phyloP scores from a whole-genome alignment of 2,888 invertebrate genomes.

The Heliconius sara region DNA sequence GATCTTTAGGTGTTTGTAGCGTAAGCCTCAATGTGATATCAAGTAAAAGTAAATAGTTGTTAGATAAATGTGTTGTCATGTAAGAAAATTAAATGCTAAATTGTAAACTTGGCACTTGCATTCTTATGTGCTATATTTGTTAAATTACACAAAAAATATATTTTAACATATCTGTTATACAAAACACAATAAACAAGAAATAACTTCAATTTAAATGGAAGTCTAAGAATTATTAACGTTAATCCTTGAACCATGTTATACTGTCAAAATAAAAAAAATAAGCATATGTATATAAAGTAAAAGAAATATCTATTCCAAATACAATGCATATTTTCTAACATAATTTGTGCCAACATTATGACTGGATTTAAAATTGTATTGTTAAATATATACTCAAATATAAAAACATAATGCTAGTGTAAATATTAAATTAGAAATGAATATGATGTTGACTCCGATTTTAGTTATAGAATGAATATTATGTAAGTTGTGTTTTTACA shows the following conservation, averaged over 20 bases:
- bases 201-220: neutral
- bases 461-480: slow-evolving; percentile 63
- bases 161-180: neutral
- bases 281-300: neutral
- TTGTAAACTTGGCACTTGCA: slow-evolving; percentile 8
- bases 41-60: slow-evolving; percentile 54
- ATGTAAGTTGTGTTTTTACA: slow-evolving; percentile 78
- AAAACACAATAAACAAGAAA: neutral
- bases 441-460: slow-evolving; percentile 55
- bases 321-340: slow-evolving; percentile 29
- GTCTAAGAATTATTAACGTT: neutral
- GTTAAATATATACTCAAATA: slow-evolving; percentile 39
- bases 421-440: slow-evolving; percentile 22
- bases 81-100: slow-evolving; percentile 12
- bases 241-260: neutral
- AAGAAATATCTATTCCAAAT: neutral
- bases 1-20: slow-evolving; percentile 55
- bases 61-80: slow-evolving; percentile 30
- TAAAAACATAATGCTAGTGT: slow-evolving; percentile 26
- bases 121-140: slow-evolving; percentile 1
- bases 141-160: neutral
- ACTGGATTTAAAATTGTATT: slow-evolving; percentile 42
- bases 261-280: neutral
- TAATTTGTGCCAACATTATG: slow-evolving; percentile 47
- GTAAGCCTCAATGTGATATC: slow-evolving; percentile 70